These are phyloP conservation scores for Andrena flavipes DNA, from an alignment of 2,888 invertebrate genomes.

Conservation along the genomic window DNA sequence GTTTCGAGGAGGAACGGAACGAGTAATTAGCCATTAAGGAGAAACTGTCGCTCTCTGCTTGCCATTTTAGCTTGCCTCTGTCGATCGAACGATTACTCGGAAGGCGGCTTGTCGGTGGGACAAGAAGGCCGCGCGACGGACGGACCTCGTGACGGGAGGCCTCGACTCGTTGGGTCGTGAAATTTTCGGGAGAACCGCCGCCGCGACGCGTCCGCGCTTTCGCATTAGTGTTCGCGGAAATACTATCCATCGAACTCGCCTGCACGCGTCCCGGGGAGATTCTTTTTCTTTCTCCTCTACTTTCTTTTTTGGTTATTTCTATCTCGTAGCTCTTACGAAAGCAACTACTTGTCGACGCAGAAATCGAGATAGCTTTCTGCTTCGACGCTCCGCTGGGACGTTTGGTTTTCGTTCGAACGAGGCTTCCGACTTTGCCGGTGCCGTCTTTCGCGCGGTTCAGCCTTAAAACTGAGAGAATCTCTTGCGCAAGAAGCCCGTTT, in stretches of 20 bases:
- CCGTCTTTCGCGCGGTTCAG: constrained; percentile 61
- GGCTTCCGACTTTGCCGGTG: constrained; percentile 49
- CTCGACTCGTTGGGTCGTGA: background rate
- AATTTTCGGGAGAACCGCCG: background rate
- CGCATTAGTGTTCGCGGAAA: too few species aligned
- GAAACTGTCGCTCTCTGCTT: constrained; percentile 77
- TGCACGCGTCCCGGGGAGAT: too few species aligned
- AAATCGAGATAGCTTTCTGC: background rate
- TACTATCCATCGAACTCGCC: background rate
- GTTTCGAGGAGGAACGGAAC: constrained; percentile 73
- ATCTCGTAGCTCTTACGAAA: background rate
- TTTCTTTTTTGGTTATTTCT: background rate
- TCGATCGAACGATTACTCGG: constrained; percentile 62
- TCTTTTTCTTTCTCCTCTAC: too few species aligned
- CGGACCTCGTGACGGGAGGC: constrained; percentile 48
- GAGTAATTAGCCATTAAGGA: constrained; percentile 74
- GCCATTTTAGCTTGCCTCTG: constrained; percentile 78
- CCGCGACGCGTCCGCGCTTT: too few species aligned
- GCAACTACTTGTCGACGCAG: background rate
- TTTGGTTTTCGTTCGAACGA: background rate
- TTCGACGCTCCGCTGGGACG: background rate
- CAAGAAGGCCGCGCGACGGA: constrained; percentile 45
- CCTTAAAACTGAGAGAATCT: constrained; percentile 71
- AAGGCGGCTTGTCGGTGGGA: constrained; percentile 52
- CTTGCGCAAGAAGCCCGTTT: constrained; percentile 53